Conservation (phyloP, 2,888 invertebrate genomes). For the Tenthredo mesomela region DNA sequence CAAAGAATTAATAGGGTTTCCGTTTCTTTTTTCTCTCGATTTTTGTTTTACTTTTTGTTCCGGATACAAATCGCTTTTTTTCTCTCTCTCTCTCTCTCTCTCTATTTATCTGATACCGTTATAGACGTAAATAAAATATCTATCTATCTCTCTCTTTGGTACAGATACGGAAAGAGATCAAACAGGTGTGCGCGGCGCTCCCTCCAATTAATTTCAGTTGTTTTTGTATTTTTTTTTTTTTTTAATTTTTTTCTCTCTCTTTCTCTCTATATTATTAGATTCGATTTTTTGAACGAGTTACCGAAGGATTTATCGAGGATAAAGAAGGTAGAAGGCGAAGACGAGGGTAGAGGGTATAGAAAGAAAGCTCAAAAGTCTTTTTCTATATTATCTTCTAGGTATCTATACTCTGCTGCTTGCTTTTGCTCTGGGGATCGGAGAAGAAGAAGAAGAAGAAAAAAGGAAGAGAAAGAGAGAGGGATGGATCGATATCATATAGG, state of each 20-base stretch:
- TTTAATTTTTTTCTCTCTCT: background rate
- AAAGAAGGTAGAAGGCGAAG: background rate
- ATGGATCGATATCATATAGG: conserved; percentile 29
- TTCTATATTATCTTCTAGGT: conserved; percentile 10
- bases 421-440: conserved; percentile 3
- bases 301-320: background rate
- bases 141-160: background rate
- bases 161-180: background rate
- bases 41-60: background rate
- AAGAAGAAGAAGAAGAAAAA: background rate
- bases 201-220: background rate
- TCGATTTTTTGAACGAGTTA: background rate
- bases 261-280: background rate
- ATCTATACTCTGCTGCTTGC: background rate
- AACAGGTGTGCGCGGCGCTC: background rate
- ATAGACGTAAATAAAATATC: no score
- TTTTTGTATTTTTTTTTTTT: background rate
- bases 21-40: background rate
- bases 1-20: background rate
- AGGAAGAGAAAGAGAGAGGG: background rate
- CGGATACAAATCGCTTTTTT: background rate
- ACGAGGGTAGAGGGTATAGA: conserved; percentile 5
- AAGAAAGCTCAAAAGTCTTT: background rate
- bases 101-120: background rate
- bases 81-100: background rate